Evolutionary conservation across 2,888 invertebrate species (phyloP), one percentile per base, ranked within the genome.

Genomic region (Coecobrya sp.): DNA sequence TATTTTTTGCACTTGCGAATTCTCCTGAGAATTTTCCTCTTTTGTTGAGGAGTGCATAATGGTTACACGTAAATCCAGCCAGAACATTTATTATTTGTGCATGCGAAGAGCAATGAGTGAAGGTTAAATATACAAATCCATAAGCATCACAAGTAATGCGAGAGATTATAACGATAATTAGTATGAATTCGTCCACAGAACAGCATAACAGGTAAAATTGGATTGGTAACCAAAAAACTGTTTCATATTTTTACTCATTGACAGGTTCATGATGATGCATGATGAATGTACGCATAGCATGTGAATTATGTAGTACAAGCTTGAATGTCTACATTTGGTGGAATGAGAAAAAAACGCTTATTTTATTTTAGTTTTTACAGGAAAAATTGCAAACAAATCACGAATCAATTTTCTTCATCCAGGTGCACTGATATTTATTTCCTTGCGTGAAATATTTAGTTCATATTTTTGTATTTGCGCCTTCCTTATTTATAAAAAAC

Each of bases 1-100:
- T 42, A 36, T 42, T 13, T 30, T 25, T 70, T 42, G 70, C 42
- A 16, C 42, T 73, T 42, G 8, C 13, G 70, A 36, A 73, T 73
- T 73, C 42, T 73, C 70, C 70, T 73, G 70, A 42, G 70, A 73
- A 73, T 73, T 73, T 73, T 73, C 70, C 70, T 73, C 1, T 42
- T 73, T 73, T 19, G 36, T 19, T 19, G 42, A 11, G 42, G 8
- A 36, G 19, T 19, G 10, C n/a, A 11, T 36, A 19, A 36, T 73
- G 36, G 11, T 36, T n/a, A 36, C n/a, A 36, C 7, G n/a, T 19
- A 42, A 19, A 42, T 42, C 36, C 19, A 19, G n/a, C 19, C n/a
- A 68, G 68, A 68, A 73, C 27, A 42, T 42, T n/a, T 11, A 42
- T 73, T 73, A 11, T 73, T 19, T 73, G 16, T 73, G 49, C 76